A percentile compares a stretch with the other conserved stretches of the same genome.
Evolutionary conservation across 2,113 vertebrate species (phyloP).

Genomic region (Ciconia maguari): DNA sequence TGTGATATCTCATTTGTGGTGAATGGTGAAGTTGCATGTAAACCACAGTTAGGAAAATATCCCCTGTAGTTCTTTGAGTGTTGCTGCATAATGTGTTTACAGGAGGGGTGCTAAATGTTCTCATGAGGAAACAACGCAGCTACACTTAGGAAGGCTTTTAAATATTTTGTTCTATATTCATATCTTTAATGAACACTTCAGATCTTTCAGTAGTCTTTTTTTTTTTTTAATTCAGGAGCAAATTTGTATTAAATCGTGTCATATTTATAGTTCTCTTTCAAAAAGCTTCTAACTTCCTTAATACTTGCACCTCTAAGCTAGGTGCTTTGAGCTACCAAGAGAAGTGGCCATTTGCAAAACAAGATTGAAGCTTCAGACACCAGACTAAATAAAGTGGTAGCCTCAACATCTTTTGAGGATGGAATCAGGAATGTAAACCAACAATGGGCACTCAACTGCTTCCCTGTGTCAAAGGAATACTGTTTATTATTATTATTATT

Average conservation of each 20-base stretch:
- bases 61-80: neutral
- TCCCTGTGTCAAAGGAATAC: neutral
- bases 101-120: neutral
- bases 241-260: rapidly evolving
- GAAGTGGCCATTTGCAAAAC: neutral
- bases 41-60: neutral
- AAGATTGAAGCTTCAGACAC: neutral
- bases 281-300: neutral
- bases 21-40: neutral
- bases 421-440: neutral
- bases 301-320: neutral
- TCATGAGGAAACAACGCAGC: neutral
- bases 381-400: neutral
- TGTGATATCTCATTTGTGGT: neutral
- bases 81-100: neutral
- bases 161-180: neutral
- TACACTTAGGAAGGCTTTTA: neutral
- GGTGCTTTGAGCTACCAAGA: neutral
- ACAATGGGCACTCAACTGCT: neutral
- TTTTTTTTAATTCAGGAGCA: neutral
- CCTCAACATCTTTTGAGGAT: neutral
- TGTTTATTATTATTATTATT: neutral
- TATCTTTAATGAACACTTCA: neutral
- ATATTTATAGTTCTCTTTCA: neutral
- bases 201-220: neutral